Percentiles rank a stretch among this genome's conserved stretches.
phyloP scores from a whole-genome alignment of 1,140 invertebrate genomes.

The Arctopsyche grandis region DNA sequence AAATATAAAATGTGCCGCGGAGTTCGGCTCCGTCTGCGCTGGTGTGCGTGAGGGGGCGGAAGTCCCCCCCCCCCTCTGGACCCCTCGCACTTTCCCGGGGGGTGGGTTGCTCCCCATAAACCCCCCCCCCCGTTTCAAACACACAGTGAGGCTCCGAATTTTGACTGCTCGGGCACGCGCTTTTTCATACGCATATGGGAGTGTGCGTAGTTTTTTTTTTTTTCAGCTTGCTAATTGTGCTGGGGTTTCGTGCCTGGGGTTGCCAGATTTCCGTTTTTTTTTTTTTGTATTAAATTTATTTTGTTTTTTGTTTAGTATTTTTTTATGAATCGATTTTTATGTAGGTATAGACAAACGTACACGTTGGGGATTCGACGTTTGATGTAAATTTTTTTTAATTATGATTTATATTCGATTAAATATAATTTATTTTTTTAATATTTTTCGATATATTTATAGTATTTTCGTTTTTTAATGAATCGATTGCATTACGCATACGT shows the following conservation, averaged over 20 bases:
- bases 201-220: constrained; percentile 38
- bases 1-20: constrained; percentile 55
- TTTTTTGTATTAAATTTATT: constrained; percentile 10
- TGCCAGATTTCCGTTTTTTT: too few species aligned
- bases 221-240: constrained; percentile 37
- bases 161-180: constrained; percentile 54
- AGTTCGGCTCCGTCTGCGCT: constrained; percentile 46
- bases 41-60: constrained; percentile 7
- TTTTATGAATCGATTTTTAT: too few species aligned
- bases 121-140: neutral
- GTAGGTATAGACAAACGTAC: too few species aligned
- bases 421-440: too few species aligned
- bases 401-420: too few species aligned
- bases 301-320: neutral
- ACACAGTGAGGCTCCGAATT: constrained; percentile 41
- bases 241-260: neutral
- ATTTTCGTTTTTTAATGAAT: too few species aligned
- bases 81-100: too few species aligned
- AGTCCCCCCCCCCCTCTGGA: neutral
- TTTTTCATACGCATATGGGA: constrained; percentile 48
- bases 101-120: neutral
- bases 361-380: too few species aligned
- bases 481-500: too few species aligned
- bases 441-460: too few species aligned
- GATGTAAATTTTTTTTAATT: too few species aligned